Evolutionary conservation across 2,797 vertebrate genomes (phyloP), one percentile per base, ranked within the genome.

Genomic region (Cynopterus sphinx): DNA sequence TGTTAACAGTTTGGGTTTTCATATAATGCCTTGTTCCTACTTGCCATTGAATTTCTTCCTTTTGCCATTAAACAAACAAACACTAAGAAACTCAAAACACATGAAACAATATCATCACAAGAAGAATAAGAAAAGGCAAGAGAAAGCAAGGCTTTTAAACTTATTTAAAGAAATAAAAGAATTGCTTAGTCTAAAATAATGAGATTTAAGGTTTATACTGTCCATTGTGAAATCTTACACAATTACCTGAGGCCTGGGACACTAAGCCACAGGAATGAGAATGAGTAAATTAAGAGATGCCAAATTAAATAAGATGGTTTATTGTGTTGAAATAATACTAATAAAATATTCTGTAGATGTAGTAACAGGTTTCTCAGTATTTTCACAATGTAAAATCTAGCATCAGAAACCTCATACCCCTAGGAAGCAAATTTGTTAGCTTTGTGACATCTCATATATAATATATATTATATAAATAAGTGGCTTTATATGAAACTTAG

Each of bases 301-400:
- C 39, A 95, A 94, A 92, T 95, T 61, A 93, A 95, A 88, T 88
- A 92, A 68, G 10, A 57, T 94, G 43, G 33, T 39, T 93, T 82
- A 51, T 49, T 85, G 67, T 79, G 39, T 79, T 96, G 71, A 95
- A 85, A 93, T 92, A 85, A 70, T 88, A 55, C 26, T 88, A 88
- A 86, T 24, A 91, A 41, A 79, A 51, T 78, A 65, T 68, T 31
- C 26, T 94, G 7, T n/a, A 95, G 79, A 70, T 92, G 24, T 63
- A 78, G 55, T 84, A 78, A 94, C 24, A 68, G 71, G 81, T 89
- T 96, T 93, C 22, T 89, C 51, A 95, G 65, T 78, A 12, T 88
- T 96, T 96, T 22, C 73, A 83, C 59, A 86, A 41, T 79, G 96
- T 94, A 88, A 91, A 92, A 49, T 46, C 36, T 79, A 83, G 84